Evolutionary conservation across 2,888 invertebrate genomes (phyloP).

Genomic region (Lepeophtheirus nordmannii): DNA sequence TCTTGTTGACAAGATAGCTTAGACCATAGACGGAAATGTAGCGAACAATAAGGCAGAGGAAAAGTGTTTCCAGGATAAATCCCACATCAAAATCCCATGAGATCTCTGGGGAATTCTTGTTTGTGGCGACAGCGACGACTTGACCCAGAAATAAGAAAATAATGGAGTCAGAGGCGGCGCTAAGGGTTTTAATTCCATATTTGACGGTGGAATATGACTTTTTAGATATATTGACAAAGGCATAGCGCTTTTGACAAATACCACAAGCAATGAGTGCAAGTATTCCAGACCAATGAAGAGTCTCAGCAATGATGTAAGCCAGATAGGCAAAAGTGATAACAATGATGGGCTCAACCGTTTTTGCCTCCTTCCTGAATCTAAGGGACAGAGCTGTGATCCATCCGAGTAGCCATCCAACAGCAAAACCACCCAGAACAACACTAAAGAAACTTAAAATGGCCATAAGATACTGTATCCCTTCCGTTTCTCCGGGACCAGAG

Average conservation of each 20-base stretch:
- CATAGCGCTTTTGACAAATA: slow-evolving; percentile 41
- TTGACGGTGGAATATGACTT: slow-evolving; percentile 41
- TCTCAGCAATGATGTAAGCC: slow-evolving; percentile 41
- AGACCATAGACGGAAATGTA: slow-evolving; percentile 37
- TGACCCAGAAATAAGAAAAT: slow-evolving; percentile 42
- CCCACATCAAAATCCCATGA: slow-evolving; percentile 40
- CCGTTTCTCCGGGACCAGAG: slow-evolving; percentile 33
- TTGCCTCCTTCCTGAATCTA: slow-evolving; percentile 38
- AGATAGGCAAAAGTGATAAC: slow-evolving; percentile 41
- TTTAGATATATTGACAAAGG: slow-evolving; percentile 40
- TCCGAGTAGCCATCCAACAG: slow-evolving; percentile 36
- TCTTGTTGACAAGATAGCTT: slow-evolving; percentile 36
- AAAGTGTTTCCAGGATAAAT: slow-evolving; percentile 39
- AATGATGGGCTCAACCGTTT: slow-evolving; percentile 41
- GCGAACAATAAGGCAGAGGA: slow-evolving; percentile 36
- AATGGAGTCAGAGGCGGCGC: slow-evolving; percentile 40
- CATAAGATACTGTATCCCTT: slow-evolving; percentile 33
- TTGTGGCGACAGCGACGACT: not conserved
- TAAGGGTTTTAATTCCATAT: slow-evolving; percentile 42
- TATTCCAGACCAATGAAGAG: slow-evolving; percentile 42
- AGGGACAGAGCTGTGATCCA: slow-evolving; percentile 36
- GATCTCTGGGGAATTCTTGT: slow-evolving; percentile 33
- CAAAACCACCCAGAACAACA: slow-evolving; percentile 35
- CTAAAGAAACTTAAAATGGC: slow-evolving; percentile 38
- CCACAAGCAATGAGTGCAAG: slow-evolving; percentile 38